These are phyloP conservation scores for Octomys mimax DNA, from an alignment of 2,797 vertebrate species.

Conservation along the genomic window DNA sequence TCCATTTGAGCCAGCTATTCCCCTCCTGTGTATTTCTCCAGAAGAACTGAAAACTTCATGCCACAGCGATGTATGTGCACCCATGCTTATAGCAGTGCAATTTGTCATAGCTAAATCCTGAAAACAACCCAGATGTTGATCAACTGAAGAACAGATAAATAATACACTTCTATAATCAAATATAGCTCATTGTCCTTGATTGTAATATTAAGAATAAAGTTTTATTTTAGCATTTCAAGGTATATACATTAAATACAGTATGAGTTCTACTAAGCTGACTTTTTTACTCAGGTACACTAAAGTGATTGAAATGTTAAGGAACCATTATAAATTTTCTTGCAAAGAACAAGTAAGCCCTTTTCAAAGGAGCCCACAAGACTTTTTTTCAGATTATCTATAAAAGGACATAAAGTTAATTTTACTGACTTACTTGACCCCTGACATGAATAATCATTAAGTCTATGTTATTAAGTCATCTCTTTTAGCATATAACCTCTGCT, in stretches of 20 bases:
- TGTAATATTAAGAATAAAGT: not conserved
- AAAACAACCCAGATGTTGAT: too few species aligned
- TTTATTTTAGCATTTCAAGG: slow-evolving; percentile 51
- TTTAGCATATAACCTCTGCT: slow-evolving; percentile 8
- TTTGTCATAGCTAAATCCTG: too few species aligned
- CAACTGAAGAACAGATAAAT: not conserved
- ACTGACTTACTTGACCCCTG: not conserved
- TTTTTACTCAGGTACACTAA: not conserved
- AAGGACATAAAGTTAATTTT: slow-evolving; percentile 25
- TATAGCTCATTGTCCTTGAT: slow-evolving; percentile 29
- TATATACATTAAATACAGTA: not conserved
- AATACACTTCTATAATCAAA: slow-evolving; percentile 44
- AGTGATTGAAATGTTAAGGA: not conserved
- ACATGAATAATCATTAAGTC: not conserved
- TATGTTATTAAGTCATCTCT: not conserved
- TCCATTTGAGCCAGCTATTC: too few species aligned
- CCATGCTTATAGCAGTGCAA: too few species aligned
- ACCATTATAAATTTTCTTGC: slow-evolving; percentile 12
- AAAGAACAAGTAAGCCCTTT: not conserved
- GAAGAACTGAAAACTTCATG: too few species aligned
- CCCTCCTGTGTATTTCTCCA: too few species aligned
- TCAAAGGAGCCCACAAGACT: not conserved
- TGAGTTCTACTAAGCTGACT: not conserved
- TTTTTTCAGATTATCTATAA: not conserved
- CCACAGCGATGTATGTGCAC: too few species aligned